phyloP scores from a whole-genome alignment of 1,140 invertebrate genomes.

The Drosophila pectinifera region DNA sequence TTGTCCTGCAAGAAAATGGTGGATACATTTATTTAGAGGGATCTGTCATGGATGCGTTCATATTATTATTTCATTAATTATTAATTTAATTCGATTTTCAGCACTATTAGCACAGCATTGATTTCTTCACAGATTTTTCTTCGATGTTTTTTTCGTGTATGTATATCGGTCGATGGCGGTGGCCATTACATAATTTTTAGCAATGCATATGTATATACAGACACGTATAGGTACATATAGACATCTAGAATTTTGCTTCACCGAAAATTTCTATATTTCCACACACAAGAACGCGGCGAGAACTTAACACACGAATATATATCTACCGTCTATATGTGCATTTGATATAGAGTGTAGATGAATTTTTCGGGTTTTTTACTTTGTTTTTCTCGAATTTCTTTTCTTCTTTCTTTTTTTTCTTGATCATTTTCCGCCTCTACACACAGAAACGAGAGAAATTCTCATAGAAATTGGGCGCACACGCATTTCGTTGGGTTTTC shows the following conservation, averaged over 20 bases:
- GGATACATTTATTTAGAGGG: conserved; percentile 37
- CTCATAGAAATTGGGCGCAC: conserved; percentile 43
- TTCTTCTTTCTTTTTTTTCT: conserved; percentile 19
- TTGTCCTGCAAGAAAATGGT: conserved; percentile 93
- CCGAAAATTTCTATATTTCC: conserved; percentile 77
- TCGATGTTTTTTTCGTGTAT: conserved; percentile 16
- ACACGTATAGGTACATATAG: conserved; percentile 51
- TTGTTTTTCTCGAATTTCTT: conserved; percentile 38
- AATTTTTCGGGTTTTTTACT: conserved; percentile 53
- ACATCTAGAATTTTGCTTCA: conserved; percentile 68
- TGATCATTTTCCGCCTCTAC: conserved; percentile 40
- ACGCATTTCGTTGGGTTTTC: conserved; percentile 35
- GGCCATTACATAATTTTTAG: conserved; percentile 64
- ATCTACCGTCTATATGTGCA: conserved; percentile 34
- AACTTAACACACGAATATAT: conserved; percentile 38
- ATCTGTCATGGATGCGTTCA: conserved; percentile 2
- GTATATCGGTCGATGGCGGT: conserved; percentile 32
- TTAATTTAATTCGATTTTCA: conserved; percentile 3
- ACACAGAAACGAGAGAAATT: conserved; percentile 32
- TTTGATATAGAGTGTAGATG: conserved; percentile 48
- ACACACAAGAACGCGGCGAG: conserved; percentile 64
- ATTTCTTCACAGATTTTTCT: conserved; percentile 34
- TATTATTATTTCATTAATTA: conserved; percentile 6
- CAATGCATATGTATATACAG: conserved; percentile 55
- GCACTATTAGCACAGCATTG: conserved; percentile 32